Conservation (phyloP, 2,113 vertebrate genomes). For the Heteronetta atricapilla region DNA sequence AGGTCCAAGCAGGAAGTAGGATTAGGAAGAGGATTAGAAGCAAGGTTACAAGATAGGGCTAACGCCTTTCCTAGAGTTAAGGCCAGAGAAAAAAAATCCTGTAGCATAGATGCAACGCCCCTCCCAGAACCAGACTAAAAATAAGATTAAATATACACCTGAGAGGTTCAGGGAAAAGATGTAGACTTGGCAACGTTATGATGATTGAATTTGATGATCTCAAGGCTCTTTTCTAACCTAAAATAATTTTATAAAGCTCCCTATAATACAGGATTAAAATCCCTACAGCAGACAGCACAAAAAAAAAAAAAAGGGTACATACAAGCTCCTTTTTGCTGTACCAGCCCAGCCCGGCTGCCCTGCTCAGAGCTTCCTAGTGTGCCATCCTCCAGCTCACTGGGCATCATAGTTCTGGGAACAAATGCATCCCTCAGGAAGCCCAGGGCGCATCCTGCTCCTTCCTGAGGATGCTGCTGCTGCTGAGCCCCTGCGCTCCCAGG, state of each 20-base stretch:
- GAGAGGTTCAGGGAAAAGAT: not conserved
- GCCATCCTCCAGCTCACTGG: not conserved
- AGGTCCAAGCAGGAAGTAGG: not conserved
- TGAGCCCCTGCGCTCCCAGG: not conserved
- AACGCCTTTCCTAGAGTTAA: no score
- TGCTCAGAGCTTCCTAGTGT: not conserved
- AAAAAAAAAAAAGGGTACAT: not conserved
- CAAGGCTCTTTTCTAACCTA: no score
- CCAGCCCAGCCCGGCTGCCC: not conserved
- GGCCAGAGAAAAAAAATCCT: not conserved
- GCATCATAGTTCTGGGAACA: not conserved
- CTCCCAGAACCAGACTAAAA: not conserved
- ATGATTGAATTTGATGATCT: no score
- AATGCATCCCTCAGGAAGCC: not conserved
- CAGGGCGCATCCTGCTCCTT: not conserved
- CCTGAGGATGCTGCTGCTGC: not conserved
- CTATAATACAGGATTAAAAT: no score
- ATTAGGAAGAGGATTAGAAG: not conserved
- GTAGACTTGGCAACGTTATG: no score
- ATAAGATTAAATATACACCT: not conserved
- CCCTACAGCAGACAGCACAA: not conserved
- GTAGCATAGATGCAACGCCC: not conserved
- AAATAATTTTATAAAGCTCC: not conserved
- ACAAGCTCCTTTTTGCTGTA: not conserved
- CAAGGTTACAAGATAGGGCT: no score